These are phyloP conservation scores for Ploceus nigricollis DNA, from an alignment of 2,113 vertebrate genomes.

Conservation along the genomic window DNA sequence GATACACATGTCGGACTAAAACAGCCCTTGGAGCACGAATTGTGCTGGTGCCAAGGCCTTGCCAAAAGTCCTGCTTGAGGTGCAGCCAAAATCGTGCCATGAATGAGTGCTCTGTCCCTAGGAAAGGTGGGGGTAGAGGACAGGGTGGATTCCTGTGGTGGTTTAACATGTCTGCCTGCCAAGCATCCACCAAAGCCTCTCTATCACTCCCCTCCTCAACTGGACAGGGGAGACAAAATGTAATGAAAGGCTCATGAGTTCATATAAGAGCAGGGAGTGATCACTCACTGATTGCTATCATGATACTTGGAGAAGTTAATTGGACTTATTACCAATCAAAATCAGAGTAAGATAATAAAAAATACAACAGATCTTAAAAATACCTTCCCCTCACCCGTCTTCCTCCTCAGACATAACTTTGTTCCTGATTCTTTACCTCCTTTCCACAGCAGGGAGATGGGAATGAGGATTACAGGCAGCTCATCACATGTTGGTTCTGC, in stretches of 20 bases:
- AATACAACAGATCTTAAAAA: not conserved
- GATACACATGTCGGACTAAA: not conserved
- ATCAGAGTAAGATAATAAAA: not conserved
- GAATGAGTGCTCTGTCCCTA: not conserved
- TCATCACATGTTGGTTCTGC: not conserved
- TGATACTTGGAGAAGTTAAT: not conserved
- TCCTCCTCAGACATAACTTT: not conserved
- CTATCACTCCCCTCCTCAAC: not conserved
- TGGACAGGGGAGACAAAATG: not conserved
- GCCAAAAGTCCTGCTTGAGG: not conserved
- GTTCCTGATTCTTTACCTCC: not conserved
- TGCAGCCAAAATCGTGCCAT: not conserved
- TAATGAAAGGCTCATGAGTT: not conserved
- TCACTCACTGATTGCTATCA: not conserved
- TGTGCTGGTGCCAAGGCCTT: not conserved
- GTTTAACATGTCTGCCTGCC: not conserved
- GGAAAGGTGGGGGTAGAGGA: not conserved
- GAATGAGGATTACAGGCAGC: not conserved
- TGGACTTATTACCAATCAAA: not conserved
- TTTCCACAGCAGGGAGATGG: rapidly evolving
- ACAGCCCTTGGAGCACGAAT: rapidly evolving
- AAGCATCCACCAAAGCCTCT: not conserved
- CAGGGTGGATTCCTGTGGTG: not conserved
- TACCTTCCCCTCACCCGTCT: rapidly evolving
- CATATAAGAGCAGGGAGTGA: not conserved